These are phyloP conservation scores for Caradrina kadenii DNA, from an alignment of 2,888 invertebrate species.

Conservation along the genomic window DNA sequence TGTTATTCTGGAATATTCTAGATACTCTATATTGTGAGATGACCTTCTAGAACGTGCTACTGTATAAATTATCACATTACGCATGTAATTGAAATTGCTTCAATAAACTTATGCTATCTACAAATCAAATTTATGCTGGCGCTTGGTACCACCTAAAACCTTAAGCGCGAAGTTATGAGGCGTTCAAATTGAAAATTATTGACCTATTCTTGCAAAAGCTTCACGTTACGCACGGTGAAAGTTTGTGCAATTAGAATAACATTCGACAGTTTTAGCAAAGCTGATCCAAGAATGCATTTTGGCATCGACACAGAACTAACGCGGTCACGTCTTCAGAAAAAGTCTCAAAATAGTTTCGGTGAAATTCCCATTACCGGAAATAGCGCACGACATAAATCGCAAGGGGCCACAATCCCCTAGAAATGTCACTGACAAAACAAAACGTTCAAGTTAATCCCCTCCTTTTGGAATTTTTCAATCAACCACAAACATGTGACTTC, in stretches of 20 bases:
- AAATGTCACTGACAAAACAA: slow-evolving; percentile 79
- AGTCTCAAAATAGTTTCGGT: slow-evolving; percentile 50
- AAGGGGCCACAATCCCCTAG: slow-evolving; percentile 74
- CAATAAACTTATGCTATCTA: neutral
- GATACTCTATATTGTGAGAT: neutral
- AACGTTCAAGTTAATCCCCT: slow-evolving; percentile 78
- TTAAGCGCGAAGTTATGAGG: neutral
- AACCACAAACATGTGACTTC: slow-evolving; percentile 82
- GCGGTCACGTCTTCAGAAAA: slow-evolving; percentile 45
- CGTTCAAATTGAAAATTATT: neutral
- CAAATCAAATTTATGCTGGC: neutral
- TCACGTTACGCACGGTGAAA: neutral
- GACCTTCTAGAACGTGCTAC: neutral
- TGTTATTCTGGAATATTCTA: slow-evolving; percentile 34
- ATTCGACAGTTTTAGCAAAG: slow-evolving; percentile 45
- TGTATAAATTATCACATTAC: neutral
- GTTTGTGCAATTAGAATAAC: slow-evolving; percentile 25
- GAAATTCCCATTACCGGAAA: slow-evolving; percentile 69
- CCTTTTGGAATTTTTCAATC: slow-evolving; percentile 87
- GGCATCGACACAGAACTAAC: slow-evolving; percentile 37
- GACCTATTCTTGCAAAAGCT: neutral
- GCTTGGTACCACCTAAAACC: neutral
- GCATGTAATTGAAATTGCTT: neutral
- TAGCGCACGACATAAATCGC: slow-evolving; percentile 75
- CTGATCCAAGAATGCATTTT: slow-evolving; percentile 51